Evolutionary conservation across 2,797 vertebrate species (phyloP), one percentile per base, ranked within the genome.

Genomic region (Amazonetta brasiliensis): DNA sequence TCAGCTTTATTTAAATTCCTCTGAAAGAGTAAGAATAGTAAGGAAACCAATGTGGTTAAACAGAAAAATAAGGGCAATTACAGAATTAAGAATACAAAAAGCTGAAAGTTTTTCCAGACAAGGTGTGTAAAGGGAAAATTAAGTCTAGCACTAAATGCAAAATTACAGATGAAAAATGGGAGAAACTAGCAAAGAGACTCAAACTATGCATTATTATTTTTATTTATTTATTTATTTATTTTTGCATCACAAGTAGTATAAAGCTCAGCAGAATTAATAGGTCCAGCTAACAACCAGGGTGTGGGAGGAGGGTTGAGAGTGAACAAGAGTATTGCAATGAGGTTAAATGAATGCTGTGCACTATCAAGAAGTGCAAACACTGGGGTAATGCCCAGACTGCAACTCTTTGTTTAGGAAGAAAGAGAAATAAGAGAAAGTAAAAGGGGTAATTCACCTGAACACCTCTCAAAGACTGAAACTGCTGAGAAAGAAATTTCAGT

Each of bases 251-350:
- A 7, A 55, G 22, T 7, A 62, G 22, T 17, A 87, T 80, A 84
- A 94, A 72, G 1, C 41, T 69, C 67, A 79, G 17, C 12, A 73
- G n/a, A 73, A 28, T 72, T 18, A 39, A 20, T 6, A 28, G 11
- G 31, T 62, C 15, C 1, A 7, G 39, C 37, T 72, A 41, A 84
- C 15, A 75, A 26, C 5, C 11, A 33, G 22, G 6, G 4, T 66
- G 9, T 25, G 14, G 30, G n/a, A 46, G 14, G 20, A 81, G 11
- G 30, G 7, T 22, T 82, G 44, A 84, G 25, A 33, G 8, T 28
- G 35, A 18, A 5, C 6, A 6, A 52, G 5, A 46, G 1, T 18
- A 11, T 15, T 63, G 25, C 1, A 0, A 7, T 18, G 9, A 73
- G 12, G n/a, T 35, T 22, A 62, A 67, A 69, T 3, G 23, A 82